Evolutionary conservation across 1,140 invertebrate genomes (phyloP).

Genomic region (Pomacea maculata): DNA sequence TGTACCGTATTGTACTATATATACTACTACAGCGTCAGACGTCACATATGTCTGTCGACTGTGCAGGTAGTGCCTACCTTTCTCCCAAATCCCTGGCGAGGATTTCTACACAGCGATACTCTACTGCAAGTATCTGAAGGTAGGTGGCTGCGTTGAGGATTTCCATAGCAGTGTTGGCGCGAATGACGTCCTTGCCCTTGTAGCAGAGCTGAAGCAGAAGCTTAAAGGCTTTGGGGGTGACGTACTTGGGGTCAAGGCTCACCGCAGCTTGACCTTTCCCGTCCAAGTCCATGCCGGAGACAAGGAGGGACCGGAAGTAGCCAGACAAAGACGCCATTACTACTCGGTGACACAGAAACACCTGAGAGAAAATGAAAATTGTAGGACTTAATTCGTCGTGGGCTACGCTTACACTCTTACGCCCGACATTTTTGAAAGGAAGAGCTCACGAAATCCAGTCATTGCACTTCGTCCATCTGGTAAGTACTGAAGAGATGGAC

Average conservation of each 20-base stretch:
- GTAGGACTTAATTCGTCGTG: not conserved
- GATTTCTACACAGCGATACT: conserved; percentile 13
- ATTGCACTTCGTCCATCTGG: too few species aligned
- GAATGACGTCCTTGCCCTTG: conserved; percentile 20
- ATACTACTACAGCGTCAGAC: not conserved
- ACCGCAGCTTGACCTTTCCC: conserved; percentile 72
- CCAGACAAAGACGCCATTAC: conserved; percentile 84
- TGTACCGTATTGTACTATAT: not conserved
- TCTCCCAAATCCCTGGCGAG: not conserved
- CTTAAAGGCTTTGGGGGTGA: conserved; percentile 62
- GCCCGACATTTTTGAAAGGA: not conserved
- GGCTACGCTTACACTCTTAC: not conserved
- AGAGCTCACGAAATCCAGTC: not conserved
- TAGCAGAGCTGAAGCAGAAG: conserved; percentile 15
- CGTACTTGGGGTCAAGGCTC: conserved; percentile 48
- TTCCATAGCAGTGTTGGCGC: not conserved
- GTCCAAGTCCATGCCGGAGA: conserved; percentile 66
- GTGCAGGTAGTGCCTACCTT: not conserved
- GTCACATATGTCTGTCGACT: too few species aligned
- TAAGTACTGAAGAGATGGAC: too few species aligned
- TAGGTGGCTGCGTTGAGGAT: conserved; percentile 16
- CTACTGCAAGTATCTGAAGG: conserved; percentile 16
- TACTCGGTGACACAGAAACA: conserved; percentile 72
- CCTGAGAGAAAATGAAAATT: not conserved
- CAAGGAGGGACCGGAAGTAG: conserved; percentile 85